These are phyloP conservation scores for Penaeus japonicus DNA, from an alignment of 1,140 invertebrate genomes.

Conservation along the genomic window DNA sequence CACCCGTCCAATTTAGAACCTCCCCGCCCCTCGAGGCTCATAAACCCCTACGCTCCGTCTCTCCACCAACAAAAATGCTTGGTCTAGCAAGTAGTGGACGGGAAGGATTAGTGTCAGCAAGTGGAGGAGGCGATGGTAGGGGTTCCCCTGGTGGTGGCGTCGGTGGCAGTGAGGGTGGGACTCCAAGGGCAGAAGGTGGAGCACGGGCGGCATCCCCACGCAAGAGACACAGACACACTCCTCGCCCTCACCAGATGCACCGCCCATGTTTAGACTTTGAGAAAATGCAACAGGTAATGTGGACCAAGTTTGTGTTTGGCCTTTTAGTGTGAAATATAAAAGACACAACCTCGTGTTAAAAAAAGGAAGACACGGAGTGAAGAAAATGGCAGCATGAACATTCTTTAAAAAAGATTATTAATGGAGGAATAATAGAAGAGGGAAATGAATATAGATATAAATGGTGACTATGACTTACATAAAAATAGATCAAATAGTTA, in stretches of 20 bases:
- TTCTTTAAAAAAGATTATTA: too few species aligned
- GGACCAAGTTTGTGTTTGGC: too few species aligned
- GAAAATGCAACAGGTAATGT: conserved; percentile 90
- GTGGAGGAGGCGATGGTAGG: conserved; percentile 60
- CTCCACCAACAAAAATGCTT: conserved; percentile 65
- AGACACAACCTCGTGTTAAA: neutral
- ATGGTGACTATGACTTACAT: too few species aligned
- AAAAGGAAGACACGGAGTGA: too few species aligned
- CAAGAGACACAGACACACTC: conserved; percentile 72
- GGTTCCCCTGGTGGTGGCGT: conserved; percentile 1
- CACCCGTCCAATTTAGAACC: conserved; percentile 86
- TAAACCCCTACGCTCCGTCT: conserved; percentile 75
- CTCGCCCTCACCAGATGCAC: conserved; percentile 73
- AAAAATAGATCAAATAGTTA: too few species aligned
- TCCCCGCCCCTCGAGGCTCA: conserved; percentile 87
- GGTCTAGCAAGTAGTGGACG: conserved; percentile 55
- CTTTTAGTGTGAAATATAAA: neutral
- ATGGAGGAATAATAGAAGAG: too few species aligned
- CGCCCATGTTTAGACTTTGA: conserved; percentile 93
- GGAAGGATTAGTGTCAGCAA: conserved; percentile 53
- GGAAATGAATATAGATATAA: too few species aligned
- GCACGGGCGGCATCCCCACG: conserved; percentile 63
- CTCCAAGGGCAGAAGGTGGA: conserved; percentile 48
- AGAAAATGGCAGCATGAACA: too few species aligned
- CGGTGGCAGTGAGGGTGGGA: conserved; percentile 59